Evolutionary conservation across 2,113 vertebrate genomes (phyloP), one percentile per base, ranked within the genome.

Genomic region (Ceuthmochares aereus): DNA sequence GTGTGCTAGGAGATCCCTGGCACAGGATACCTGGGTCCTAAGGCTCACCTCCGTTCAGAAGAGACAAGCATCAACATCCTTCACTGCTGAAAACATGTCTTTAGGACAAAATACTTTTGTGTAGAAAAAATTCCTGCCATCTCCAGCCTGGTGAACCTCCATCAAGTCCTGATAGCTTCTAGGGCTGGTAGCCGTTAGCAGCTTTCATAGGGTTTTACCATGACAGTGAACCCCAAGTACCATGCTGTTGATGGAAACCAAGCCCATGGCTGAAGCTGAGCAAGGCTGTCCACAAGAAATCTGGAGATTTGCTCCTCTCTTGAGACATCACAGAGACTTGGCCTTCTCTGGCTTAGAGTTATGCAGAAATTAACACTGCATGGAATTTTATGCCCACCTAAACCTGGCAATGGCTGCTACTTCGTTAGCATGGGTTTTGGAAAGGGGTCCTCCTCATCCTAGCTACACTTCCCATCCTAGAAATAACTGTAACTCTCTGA

Each of bases 151-250:
- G 19, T 43, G 40, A 85, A n/a, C 21, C 8, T 75, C 34, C 45
- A 27, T n/a, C 29, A 25, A 2, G 14, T 47, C 9, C 55, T 47
- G 42, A 30, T 30, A 89, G 30, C 37, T 47, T 70, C 43, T 81
- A 45, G n/a, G 49, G 45, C 40, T 74, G 49, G 55, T 23, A 34
- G 47, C 66, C 8, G 0, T 20, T 8, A 29, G 37, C 60, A 91
- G 34, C 32, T 51, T 73, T 22, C 54, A 34, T 0, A 0, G 43
- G 9, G 14, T 52, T 77, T 43, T 81, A 34, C 16, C 2, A 0
- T 49, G 32, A 25, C 18, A 2, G 1, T 84, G 56, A 75, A 37
- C 8, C 10, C 29, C 7, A 56, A 30, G 16, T 49, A 37, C 30
- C 6, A 1, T 34, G 17, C 19, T 49, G 30, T 19, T 69, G 19